phyloP scores from a whole-genome alignment of 2,113 vertebrate species.

The Gymnocephalus cernua region DNA sequence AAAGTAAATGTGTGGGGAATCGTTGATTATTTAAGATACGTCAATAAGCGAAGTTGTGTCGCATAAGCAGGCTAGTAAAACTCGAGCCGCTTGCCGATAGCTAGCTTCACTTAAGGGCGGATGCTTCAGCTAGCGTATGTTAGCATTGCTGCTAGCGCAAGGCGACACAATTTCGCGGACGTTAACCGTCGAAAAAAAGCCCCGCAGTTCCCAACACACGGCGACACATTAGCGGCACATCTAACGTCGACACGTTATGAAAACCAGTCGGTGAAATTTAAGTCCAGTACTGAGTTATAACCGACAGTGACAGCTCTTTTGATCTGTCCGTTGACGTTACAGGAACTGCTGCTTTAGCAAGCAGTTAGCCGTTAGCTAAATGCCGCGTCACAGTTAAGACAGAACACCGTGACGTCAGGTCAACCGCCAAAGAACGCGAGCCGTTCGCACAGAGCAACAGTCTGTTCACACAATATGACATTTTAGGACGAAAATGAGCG shows the following conservation, averaged over 20 bases:
- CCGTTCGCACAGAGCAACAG: background rate
- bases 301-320: background rate
- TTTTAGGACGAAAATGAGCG: background rate
- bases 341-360: slow-evolving; percentile 20
- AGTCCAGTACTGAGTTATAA: background rate
- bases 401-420: slow-evolving; percentile 57
- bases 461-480: rapidly evolving
- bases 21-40: background rate
- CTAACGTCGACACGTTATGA: rapidly evolving
- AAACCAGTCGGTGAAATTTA: too few relatives aligned
- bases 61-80: background rate
- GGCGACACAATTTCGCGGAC: background rate
- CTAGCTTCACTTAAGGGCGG: slow-evolving; percentile 68
- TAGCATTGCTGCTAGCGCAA: slow-evolving; percentile 8
- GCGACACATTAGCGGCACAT: rapidly evolving
- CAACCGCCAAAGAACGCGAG: background rate
- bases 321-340: background rate
- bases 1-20: rapidly evolving
- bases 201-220: background rate
- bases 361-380: slow-evolving; percentile 55
- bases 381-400: slow-evolving; percentile 79
- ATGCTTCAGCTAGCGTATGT: slow-evolving; percentile 58
- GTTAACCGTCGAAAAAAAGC: background rate
- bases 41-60: rapidly evolving
- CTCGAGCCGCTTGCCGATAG: slow-evolving; percentile 12